A percentile compares a stretch with the other conserved stretches of the same genome.
Evolutionary conservation across 2,113 vertebrate species (phyloP).

Genomic region (Corythaixoides concolor): DNA sequence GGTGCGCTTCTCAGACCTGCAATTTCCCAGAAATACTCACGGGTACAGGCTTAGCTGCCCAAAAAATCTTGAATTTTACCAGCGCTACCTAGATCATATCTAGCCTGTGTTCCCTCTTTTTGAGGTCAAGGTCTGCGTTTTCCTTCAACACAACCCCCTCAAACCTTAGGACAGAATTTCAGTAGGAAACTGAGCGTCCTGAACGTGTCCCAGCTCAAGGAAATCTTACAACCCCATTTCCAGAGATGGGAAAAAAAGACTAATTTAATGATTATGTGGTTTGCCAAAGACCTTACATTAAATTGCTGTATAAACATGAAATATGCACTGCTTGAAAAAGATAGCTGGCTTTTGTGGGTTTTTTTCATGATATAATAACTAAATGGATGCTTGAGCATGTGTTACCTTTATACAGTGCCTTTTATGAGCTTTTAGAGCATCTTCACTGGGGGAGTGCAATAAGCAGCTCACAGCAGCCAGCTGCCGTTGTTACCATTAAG

Average conservation of each 20-base stretch:
- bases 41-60: rapidly evolving
- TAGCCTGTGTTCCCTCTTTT: background rate
- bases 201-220: rapidly evolving
- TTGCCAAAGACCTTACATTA: background rate
- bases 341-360: background rate
- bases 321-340: background rate
- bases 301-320: background rate
- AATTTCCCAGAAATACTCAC: background rate
- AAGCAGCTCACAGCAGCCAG: background rate
- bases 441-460: background rate
- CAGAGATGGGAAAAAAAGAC: background rate
- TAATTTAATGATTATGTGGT: background rate
- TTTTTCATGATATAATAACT: background rate
- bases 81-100: rapidly evolving
- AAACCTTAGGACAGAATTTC: background rate
- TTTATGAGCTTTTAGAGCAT: constrained; percentile 44
- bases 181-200: background rate
- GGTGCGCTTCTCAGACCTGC: background rate
- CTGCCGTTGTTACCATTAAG: background rate
- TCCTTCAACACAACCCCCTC: background rate
- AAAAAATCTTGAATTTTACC: background rate
- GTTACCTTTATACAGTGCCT: constrained; percentile 45
- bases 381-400: constrained; percentile 41
- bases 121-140: background rate
- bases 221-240: background rate